These are phyloP conservation scores for Cephus sareptanus DNA, from an alignment of 2,888 invertebrate species.

Conservation along the genomic window DNA sequence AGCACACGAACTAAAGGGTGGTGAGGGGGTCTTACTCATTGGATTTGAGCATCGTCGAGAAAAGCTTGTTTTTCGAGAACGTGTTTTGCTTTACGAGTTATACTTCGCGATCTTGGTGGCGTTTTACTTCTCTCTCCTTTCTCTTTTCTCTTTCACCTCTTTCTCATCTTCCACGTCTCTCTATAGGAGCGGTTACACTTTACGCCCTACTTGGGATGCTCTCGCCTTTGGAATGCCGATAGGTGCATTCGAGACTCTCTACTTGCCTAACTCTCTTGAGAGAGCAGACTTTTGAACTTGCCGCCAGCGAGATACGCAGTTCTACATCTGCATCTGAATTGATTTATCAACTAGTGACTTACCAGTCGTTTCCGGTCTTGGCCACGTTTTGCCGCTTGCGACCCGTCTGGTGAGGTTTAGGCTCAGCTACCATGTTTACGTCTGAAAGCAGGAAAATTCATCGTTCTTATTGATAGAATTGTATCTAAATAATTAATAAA, in stretches of 20 bases:
- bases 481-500: too few relatives aligned
- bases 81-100: conserved; percentile 3
- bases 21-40: not conserved
- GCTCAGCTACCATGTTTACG: conserved; percentile 82
- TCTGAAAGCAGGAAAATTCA: conserved; percentile 67
- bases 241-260: too few relatives aligned
- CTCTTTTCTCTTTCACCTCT: not conserved
- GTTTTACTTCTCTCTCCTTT: not conserved
- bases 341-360: conserved; percentile 52
- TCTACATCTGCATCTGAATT: too few relatives aligned
- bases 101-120: too few relatives aligned
- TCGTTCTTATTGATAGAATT: too few relatives aligned
- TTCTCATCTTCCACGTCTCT: not conserved
- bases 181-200: too few relatives aligned
- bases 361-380: conserved; percentile 77
- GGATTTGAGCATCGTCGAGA: not conserved
- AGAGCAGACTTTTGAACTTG: too few relatives aligned
- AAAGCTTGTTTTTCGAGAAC: conserved; percentile 4
- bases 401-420: conserved; percentile 78
- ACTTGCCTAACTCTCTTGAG: too few relatives aligned
- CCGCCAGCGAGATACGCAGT: too few relatives aligned
- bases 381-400: conserved; percentile 75
- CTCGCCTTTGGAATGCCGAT: too few relatives aligned
- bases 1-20: not conserved
- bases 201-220: too few relatives aligned